Base-by-base conservation (phyloP, 2,797 vertebrate genomes). In the Aeoliscus strigatus region DNA sequence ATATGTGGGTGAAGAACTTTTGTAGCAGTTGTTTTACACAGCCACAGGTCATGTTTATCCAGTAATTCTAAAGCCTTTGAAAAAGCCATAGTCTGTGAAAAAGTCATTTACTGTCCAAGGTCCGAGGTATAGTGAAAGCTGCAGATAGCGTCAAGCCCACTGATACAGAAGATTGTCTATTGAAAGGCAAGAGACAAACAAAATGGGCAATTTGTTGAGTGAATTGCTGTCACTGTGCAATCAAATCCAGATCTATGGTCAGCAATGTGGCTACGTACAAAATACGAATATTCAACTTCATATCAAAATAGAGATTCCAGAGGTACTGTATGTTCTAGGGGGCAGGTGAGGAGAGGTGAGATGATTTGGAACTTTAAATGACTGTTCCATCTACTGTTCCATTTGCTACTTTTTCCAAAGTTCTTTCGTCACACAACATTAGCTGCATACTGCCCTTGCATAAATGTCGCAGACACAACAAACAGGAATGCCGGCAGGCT, bases 151-250 rank as follows among this genome's bases (percentile, higher is more conserved):
- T 75, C 59, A 13, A 50, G 35, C 30, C 28, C 0, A 21, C 51
- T 49, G 45, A 56, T 70, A 75, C n/a, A 55, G 39, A 76, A 68
- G 64, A 73, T 27, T 61, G 68, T 70, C 61, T 42, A 64, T 76
- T 67, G 38, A 57, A 73, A 69, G 13, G 44, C 30, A 69, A 23
- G 56, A 63, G 39, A 49, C 71, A 77, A 75, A 81, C 54, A 70
- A 80, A 82, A 69, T 61, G 66, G 52, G 18, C 60, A 70, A 80
- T 81, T 84, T 81, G 67, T 50, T 54, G 70, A 75, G 52, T 35
- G 53, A 75, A 73, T 70, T 68, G 59, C 54, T 28, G 26, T 37
- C 33, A 25, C 49, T 42, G 9, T 0, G 45, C 47, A 37, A 55
- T 59, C 48, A 51, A 69, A 81, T 72, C 25, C 24, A 44, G 56